phyloP scores from a whole-genome alignment of 2,113 vertebrate species.

The Corvus hawaiiensis region DNA sequence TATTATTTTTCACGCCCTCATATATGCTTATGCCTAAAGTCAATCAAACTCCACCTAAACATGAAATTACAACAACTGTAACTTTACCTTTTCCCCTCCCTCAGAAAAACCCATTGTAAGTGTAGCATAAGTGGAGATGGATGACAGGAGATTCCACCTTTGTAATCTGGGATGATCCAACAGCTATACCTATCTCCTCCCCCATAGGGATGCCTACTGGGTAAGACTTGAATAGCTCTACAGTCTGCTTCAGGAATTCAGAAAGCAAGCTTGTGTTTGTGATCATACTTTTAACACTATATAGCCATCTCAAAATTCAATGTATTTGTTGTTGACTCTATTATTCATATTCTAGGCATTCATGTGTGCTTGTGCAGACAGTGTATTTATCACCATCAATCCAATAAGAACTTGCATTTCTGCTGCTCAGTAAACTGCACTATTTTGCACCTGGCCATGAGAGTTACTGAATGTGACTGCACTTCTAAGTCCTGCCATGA shows the following conservation, averaged over 20 bases:
- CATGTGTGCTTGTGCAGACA: neutral
- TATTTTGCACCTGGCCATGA: neutral
- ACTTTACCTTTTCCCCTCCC: neutral
- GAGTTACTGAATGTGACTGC: rapidly evolving
- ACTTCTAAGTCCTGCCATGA: neutral
- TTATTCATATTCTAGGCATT: neutral
- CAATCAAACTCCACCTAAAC: neutral
- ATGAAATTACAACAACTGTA: neutral
- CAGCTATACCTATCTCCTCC: neutral
- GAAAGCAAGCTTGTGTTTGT: neutral
- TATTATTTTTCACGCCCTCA: neutral
- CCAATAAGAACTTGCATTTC: neutral
- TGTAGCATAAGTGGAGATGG: neutral
- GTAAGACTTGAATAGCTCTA: neutral
- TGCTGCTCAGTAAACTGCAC: neutral
- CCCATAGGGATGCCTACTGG: neutral
- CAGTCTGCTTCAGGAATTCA: neutral
- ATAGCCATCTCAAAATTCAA: neutral
- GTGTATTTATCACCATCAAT: neutral
- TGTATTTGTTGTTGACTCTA: neutral
- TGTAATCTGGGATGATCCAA: neutral
- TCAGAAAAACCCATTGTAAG: neutral
- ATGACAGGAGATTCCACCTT: neutral
- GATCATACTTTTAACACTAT: neutral
- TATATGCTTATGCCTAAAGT: neutral